These are phyloP conservation scores for Knipowitschia caucasica DNA, from an alignment of 2,797 vertebrate genomes.

Conservation along the genomic window DNA sequence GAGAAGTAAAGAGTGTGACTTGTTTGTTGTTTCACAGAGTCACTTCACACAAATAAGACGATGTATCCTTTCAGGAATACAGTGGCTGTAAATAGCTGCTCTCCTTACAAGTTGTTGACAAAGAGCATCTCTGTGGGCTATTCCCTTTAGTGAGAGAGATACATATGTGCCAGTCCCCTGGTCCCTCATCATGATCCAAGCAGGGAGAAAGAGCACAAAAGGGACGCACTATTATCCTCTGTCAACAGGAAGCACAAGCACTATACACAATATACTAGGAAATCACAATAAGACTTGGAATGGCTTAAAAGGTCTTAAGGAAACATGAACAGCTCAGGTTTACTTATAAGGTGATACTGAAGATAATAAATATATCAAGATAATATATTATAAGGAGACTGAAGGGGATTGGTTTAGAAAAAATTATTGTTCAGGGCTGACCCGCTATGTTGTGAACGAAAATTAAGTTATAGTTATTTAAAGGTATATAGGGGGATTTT, in stretches of 20 bases:
- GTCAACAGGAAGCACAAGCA: slow-evolving; percentile 52
- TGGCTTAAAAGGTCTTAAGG: neutral
- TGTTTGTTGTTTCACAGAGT: slow-evolving; percentile 57
- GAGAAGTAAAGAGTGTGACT: slow-evolving; percentile 31
- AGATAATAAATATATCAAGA: too few relatives aligned
- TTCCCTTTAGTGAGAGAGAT: slow-evolving; percentile 46
- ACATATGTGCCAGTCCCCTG: slow-evolving; percentile 24
- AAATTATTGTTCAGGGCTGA: too few relatives aligned
- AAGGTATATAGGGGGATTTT: too few relatives aligned
- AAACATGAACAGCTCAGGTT: neutral
- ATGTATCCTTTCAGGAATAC: slow-evolving; percentile 70
- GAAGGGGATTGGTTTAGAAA: too few relatives aligned
- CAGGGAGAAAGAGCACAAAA: slow-evolving; percentile 29
- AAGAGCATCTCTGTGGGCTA: slow-evolving; percentile 60
- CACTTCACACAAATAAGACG: slow-evolving; percentile 62
- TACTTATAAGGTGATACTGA: too few relatives aligned
- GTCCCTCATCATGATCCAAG: slow-evolving; percentile 32
- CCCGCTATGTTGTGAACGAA: too few relatives aligned
- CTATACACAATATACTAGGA: neutral
- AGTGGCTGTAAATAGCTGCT: slow-evolving; percentile 66
- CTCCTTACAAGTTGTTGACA: slow-evolving; percentile 75
- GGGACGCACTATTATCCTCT: slow-evolving; percentile 51
- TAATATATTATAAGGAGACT: too few relatives aligned
- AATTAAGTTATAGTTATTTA: too few relatives aligned
- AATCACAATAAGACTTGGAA: neutral